Evolutionary conservation across 2,797 vertebrate genomes (phyloP), one percentile per base, ranked within the genome.

Genomic region (Glossophaga mutica): DNA sequence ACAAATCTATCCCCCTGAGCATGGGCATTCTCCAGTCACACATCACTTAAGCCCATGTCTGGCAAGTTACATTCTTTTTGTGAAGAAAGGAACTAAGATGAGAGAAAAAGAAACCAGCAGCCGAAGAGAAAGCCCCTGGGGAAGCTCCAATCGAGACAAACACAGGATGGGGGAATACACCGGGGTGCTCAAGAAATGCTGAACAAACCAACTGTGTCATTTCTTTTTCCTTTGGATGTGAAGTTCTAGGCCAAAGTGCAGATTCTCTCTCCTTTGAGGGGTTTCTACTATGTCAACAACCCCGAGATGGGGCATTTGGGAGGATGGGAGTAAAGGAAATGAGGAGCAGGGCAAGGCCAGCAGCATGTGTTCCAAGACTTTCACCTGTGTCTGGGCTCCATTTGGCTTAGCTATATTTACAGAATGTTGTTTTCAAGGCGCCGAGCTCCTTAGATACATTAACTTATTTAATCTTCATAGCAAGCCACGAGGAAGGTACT

Each of bases 1-100:
- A 96, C 76, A 79, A 94, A 87, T 77, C 91, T 83, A 79, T 71
- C 91, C 65, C 52, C 78, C 62, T 6, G 67, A 95, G 93, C 78
- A 68, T 8, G 52, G 70, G 57, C 55, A 48, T 91, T 90, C 88
- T 94, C 68, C 39, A 48, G 83, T 91, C 93, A 87, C 89, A 92
- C 79, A 34, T 82, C 86, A 94, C 94, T 91, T 90, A 95, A 96
- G 89, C 62, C 11, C 0, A 0, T 0, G 3, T 96, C 90, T 96
- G 82, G 83, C 29, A 16, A 78, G 67, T 84, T 88, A 50, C 73
- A 95, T 90, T 96, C 55, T 90, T 71, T 85, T 95, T 14, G 9
- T 26, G 42, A 91, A 91, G 89, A 96, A 96, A 90, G 44, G 37
- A 70, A 44, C 59, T 74, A n/a, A 50, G 21, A 82, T 9, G 76